Base-by-base conservation (phyloP, 2,797 vertebrate species). In the Cossypha caffra region DNA sequence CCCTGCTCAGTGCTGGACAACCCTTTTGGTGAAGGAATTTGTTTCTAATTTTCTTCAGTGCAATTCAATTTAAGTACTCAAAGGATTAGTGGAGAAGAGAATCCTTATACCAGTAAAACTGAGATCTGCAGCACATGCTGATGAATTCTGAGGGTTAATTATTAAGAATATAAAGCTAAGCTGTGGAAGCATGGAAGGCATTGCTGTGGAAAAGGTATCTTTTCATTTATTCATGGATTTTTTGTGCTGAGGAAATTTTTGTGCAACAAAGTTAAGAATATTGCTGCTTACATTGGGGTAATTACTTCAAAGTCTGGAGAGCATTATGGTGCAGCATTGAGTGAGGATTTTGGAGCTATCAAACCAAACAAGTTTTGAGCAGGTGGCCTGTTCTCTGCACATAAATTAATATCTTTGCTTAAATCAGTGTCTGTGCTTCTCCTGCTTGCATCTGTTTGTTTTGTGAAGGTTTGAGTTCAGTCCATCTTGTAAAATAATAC, bases 351-450 rank as follows among this genome's bases (percentile, higher is more conserved):
- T n/a, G 16, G 89, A 67, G 54, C 31, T 50, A 48, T 37, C 47
- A 55, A n/a, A 55, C n/a, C 31, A 58, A 75, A n/a, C 4, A 8
- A 10, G 52, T 52, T 87, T 68, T 35, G 35, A 86, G 66, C 31
- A 47, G 67, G 61, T 64, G 24, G 35, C 73, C 40, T 75, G 16
- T 88, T 86, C 54, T 90, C 42, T 58, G 10, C 37, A 4, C 58
- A 29, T 20, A 51, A 92, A 72, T 72, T 8, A 74, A 11, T 58
- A 40, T 40, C 35, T 72, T 55, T 59, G 71, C 75, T 67, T 61
- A 35, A 73, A n/a, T 84, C 58, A 90, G 87, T 81, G 82, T 69
- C 76, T 86, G 45, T 86, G 51, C 63, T 58, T 78, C 52, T 57
- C 73, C 61, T n/a, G 37, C 79, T 84, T 72, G 86, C 47, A 63